Base-by-base conservation (phyloP, 2,888 invertebrate genomes). In the Pristionchus exspectatus region DNA sequence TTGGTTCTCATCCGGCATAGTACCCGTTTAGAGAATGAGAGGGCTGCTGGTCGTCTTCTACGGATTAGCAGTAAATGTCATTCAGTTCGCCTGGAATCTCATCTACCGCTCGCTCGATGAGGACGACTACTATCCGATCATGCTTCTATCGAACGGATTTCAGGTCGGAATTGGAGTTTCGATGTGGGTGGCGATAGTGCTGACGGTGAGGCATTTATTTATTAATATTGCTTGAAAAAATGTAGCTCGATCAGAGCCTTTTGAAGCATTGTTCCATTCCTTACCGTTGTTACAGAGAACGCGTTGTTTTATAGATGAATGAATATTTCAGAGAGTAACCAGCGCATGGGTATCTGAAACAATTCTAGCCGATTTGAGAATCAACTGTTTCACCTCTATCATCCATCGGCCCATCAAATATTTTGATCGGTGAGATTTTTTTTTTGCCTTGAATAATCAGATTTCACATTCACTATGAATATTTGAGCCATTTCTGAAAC, bases 321-420 rank as follows among this genome's bases (percentile, higher is more conserved):
- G 33, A 7, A 24, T 54, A 9, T n/a, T 87, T 44, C 87, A 87
- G 87, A 16, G 87, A 87, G 30, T 72, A 44, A 72, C 72, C 14
- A 30, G 27, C n/a, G 66, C 87, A n/a, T 87, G 87, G 87, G 87
- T 87, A 7, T 69, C 66, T 7, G 87, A 87, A 38, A 27, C 69
- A 24, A 72, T 87, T 16, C 72, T 87, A 16, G 24, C 50, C 72
- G 56, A 87, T 14, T 16, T 87, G n/a, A 21, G 87, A 44, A 16
- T 87, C 3, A 66, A 72, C n/a, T 38, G 38, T n/a, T 72, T 87
- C 72, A 66, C 87, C 0, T 87, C 87, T n/a, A 38, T 87, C 30
- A 38, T 87, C 27, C 54, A 87, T 72, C 87, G 87, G 9, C 87
- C 87, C 16, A 87, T 87, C 30, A 44, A 27, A 10, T 87, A 87